Evolutionary conservation across 2,888 invertebrate genomes (phyloP), one percentile per base, ranked within the genome.

Genomic region (Panzeria rudis): DNA sequence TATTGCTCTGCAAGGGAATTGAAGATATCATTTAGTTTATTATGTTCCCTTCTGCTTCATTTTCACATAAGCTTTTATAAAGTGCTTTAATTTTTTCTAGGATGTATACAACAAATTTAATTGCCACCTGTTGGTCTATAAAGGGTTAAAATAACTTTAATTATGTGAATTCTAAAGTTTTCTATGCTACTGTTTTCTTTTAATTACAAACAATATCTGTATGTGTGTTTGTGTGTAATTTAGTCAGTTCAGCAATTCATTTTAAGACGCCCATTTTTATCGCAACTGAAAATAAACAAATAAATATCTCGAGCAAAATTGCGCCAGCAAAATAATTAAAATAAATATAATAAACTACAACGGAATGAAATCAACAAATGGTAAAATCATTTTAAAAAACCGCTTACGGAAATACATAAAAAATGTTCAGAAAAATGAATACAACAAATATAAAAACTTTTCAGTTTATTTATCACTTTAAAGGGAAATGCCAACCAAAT

Each of bases 231-330:
- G 32, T 50, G 32, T 50, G 35, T 35, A 23, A 23, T 47, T 59
- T 47, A 35, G 20, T 23, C 32, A 32, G 17, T 23, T 44, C 44
- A 44, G 44, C 35, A 47, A 35, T 32, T 47, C 35, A 44, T 54
- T 11, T 54, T 61, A 83, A 79, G 83, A 83, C 83, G 79, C 64
- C 75, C 83, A 79, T 79, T 79, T 83, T 83, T 78, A 83, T 79
- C 68, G 68, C 61, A 32, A 50, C 29, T 59, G 29, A 50, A 75
- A 62, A 44, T 62, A 78, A 69, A 72, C 54, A 71, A 71, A 59
- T 50, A 61, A 61, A 69, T 47, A 64, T 56, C 54, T 56, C 44
- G 20, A 56, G 23, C 29, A 66, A 72, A 79, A 73, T 69, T 79
- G 23, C 73, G 62, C 75, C 47, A 78, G 56, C 32, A 78, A 79